A percentile compares a stretch with the other conserved stretches of the same genome.
These are phyloP conservation scores for Megathymus violae DNA, from an alignment of 1,140 invertebrate genomes.

Conservation along the genomic window DNA sequence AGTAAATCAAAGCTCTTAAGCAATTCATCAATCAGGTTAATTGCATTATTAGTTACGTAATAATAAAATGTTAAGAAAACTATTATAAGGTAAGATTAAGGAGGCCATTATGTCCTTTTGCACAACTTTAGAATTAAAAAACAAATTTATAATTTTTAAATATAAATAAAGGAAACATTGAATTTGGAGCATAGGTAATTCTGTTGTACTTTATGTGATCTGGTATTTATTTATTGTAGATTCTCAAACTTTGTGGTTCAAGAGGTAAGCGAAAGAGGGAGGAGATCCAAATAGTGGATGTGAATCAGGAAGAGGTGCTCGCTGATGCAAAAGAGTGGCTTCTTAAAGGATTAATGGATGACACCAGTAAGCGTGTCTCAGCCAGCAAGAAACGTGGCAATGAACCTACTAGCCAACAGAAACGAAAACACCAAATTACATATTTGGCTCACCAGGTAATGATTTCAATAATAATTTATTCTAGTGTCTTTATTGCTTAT, in stretches of 20 bases:
- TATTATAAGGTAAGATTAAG: too few species aligned
- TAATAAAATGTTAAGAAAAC: too few species aligned
- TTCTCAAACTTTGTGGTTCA: slow-evolving; percentile 76
- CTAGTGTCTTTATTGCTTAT: too few species aligned
- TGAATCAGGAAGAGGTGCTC: slow-evolving; percentile 92
- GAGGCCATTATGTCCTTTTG: too few species aligned
- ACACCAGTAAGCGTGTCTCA: slow-evolving; percentile 84
- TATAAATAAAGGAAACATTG: too few species aligned
- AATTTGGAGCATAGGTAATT: too few species aligned
- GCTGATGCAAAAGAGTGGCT: slow-evolving; percentile 92
- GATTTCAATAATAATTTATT: slow-evolving; percentile 18
- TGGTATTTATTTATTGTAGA: slow-evolving; percentile 50
- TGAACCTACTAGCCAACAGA: slow-evolving; percentile 88
- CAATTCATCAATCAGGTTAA: neutral
- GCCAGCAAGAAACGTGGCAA: slow-evolving; percentile 84
- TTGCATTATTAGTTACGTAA: neutral
- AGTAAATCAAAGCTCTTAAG: slow-evolving; percentile 43
- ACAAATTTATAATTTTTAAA: too few species aligned
- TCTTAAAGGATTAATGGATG: slow-evolving; percentile 92
- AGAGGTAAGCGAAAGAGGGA: slow-evolving; percentile 79
- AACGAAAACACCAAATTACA: slow-evolving; percentile 97
- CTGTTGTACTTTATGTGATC: too few species aligned
- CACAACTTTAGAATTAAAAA: too few species aligned
- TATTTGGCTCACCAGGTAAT: slow-evolving; percentile 94
- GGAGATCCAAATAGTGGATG: slow-evolving; percentile 90